Evolutionary conservation across 1,140 invertebrate species (phyloP).

Genomic region (Mya arenaria): DNA sequence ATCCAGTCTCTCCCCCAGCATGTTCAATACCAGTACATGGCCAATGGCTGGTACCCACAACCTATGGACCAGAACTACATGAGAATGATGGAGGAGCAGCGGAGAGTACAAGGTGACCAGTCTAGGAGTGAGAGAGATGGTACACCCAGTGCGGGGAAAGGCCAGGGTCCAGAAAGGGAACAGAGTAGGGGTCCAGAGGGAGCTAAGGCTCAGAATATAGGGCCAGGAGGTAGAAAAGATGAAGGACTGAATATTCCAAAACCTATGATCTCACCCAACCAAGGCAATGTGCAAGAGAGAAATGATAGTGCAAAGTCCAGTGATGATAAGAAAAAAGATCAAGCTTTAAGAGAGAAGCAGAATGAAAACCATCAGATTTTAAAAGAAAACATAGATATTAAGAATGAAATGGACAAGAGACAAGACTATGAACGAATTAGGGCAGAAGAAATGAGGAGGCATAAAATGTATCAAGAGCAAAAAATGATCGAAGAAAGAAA

Average conservation of each 20-base stretch:
- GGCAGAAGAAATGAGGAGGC: slow-evolving; percentile 39
- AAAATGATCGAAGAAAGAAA: slow-evolving; percentile 54
- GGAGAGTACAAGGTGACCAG: not conserved
- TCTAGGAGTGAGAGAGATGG: slow-evolving; percentile 15
- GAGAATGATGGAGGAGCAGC: slow-evolving; percentile 77
- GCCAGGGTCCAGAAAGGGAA: slow-evolving; percentile 2
- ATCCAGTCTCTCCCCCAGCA: slow-evolving; percentile 70
- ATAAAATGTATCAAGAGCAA: slow-evolving; percentile 56
- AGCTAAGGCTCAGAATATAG: too few relatives aligned
- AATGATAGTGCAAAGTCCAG: slow-evolving; percentile 15
- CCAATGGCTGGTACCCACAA: slow-evolving; percentile 44
- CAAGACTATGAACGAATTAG: too few relatives aligned
- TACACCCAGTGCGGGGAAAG: slow-evolving; percentile 41
- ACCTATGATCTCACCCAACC: not conserved
- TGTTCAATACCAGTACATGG: slow-evolving; percentile 82
- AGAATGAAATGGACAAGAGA: slow-evolving; percentile 78
- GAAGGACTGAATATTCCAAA: too few relatives aligned
- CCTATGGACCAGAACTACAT: slow-evolving; percentile 87
- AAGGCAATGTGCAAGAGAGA: slow-evolving; percentile 13
- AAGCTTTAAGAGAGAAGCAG: slow-evolving; percentile 76
- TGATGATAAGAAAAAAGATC: slow-evolving; percentile 56
- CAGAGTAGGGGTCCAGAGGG: too few relatives aligned
- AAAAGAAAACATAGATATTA: slow-evolving; percentile 81
- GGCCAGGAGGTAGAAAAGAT: too few relatives aligned
- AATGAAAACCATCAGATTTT: slow-evolving; percentile 81